Base-by-base conservation (phyloP, 2,888 invertebrate genomes). In the Amiota minor region DNA sequence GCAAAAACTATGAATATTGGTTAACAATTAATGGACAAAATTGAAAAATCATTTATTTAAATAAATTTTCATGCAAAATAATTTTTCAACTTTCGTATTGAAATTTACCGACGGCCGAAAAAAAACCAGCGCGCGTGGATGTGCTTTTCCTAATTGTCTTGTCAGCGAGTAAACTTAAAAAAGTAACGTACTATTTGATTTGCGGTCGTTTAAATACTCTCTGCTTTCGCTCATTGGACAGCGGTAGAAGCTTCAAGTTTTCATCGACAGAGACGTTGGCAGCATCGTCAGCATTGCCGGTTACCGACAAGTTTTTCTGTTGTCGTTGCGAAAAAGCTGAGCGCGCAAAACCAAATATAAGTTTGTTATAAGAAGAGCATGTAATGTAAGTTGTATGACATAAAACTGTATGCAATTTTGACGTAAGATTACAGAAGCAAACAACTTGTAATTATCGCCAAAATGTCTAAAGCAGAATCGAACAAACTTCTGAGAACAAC, bases 191-290 rank as follows among this genome's bases (percentile, higher is more conserved):
- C n/a, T n/a, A n/a, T n/a, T 86, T 89, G 87, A 89, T 88, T 89
- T 89, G 87, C 87, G 88, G 89, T 90, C 89, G 90, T 89, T 90
- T 90, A 89, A 89, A 90, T 90, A 90, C 89, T 87, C 87, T 89
- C 89, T 87, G 89, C 86, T 84, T 88, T 86, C 85, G 71, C 23
- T 71, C 45, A 74, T 75, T 74, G 53, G 76, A 72, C 59, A 80
- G 81, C 79, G 79, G 35, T 35, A 35, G 35, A 35, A 35, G 35
- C 35, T 35, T 35, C 35, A 35, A 35, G 35, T 35, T 84, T 81
- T 84, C 82, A 78, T 77, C 75, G 74, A 49, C 65, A 65, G 16
- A 10, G 59, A 62, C 75, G 61, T 18, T 76, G 56, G 69, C 72
- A 18, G 68, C 75, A 74, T 72, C 82, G 56, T 56, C 68, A 65